These are phyloP conservation scores for Mormyrus proboscirostris DNA, from an alignment of 2,797 vertebrate species.

Conservation along the genomic window DNA sequence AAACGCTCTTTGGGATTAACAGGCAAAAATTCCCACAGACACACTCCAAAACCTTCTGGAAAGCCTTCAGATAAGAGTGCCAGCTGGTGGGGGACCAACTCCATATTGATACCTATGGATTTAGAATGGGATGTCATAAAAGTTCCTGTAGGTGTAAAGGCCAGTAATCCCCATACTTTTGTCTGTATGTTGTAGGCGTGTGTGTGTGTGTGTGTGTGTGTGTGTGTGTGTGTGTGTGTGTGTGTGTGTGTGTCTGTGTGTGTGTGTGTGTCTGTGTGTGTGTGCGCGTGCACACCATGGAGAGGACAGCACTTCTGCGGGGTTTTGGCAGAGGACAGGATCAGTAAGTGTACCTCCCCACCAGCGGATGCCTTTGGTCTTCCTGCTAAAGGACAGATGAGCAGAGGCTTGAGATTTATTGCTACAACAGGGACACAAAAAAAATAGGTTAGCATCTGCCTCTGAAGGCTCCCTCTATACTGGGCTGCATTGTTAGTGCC, in stretches of 20 bases:
- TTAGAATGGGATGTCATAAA: not conserved
- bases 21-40: too few relatives aligned
- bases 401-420: conserved; percentile 29
- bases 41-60: too few relatives aligned
- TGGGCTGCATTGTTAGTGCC: not conserved
- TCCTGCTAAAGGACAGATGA: not conserved
- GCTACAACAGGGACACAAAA: conserved; percentile 4
- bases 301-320: not conserved
- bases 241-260: not conserved
- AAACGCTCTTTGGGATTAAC: too few relatives aligned
- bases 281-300: not conserved
- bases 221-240: not conserved
- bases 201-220: not conserved
- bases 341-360: not conserved
- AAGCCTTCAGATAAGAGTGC: not conserved
- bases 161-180: not conserved
- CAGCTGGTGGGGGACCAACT: not conserved
- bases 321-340: not conserved
- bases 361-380: not conserved
- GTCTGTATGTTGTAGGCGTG: not conserved
- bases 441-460: conserved; percentile 26
- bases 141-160: not conserved
- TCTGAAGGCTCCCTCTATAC: conserved; percentile 23
- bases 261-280: not conserved
- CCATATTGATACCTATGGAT: not conserved